Conservation (phyloP, 2,113 vertebrate species). For the Lepisosteus oculatus region DNA sequence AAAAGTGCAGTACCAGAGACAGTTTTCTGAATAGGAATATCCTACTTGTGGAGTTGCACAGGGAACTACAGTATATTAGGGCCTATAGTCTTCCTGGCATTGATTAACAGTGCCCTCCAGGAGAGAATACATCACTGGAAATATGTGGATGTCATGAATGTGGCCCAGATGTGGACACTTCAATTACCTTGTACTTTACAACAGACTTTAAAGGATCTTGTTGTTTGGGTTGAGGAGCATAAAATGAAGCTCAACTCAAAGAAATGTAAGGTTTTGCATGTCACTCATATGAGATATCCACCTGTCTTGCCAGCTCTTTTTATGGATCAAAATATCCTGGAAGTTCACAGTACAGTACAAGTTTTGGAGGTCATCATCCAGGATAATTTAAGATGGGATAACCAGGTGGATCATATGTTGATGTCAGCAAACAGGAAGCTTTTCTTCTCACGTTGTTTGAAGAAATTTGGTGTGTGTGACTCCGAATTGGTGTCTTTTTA, state of each 20-base stretch:
- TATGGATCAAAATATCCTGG: neutral
- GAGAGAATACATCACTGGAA: neutral
- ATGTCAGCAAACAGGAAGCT: neutral
- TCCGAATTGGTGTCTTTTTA: neutral
- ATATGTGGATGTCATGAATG: neutral
- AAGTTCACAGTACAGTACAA: neutral
- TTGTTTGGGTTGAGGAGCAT: neutral
- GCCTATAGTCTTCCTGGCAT: no score
- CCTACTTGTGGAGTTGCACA: constrained; percentile 11
- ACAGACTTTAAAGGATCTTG: constrained; percentile 9
- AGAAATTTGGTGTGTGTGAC: neutral
- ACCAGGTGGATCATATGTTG: neutral
- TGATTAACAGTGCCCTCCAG: constrained; percentile 1
- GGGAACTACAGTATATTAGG: neutral
- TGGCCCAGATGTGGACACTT: neutral
- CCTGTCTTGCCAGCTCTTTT: no score
- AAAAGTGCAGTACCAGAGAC: constrained; percentile 2
- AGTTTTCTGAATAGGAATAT: constrained; percentile 10
- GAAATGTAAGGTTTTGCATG: neutral
- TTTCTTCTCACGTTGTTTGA: neutral
- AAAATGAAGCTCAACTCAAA: constrained; percentile 9
- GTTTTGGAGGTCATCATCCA: neutral
- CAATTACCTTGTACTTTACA: constrained; percentile 5
- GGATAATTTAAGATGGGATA: neutral
- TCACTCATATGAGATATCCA: neutral